Evolutionary conservation across 2,797 vertebrate genomes (phyloP).

Genomic region (Hapalemur alaotrensis): DNA sequence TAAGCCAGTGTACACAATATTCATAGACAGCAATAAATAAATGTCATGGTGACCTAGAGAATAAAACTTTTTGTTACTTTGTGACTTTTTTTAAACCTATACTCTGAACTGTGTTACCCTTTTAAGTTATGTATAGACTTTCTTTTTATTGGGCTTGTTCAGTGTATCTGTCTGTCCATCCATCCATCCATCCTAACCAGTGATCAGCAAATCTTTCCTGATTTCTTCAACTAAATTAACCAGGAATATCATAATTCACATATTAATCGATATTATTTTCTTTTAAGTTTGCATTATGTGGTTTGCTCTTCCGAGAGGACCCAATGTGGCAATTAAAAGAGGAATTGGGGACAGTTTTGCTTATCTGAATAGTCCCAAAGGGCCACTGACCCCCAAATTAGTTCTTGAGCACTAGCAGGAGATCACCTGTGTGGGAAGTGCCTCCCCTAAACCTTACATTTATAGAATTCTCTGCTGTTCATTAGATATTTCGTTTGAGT

Average conservation of each 20-base stretch:
- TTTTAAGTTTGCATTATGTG: background rate
- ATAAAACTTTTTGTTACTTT: background rate
- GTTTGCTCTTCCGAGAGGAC: background rate
- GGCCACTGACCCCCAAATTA: too few species aligned
- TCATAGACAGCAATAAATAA: background rate
- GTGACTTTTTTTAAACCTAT: background rate
- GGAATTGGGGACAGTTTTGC: background rate
- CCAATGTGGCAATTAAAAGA: background rate
- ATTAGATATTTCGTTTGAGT: rapidly evolving
- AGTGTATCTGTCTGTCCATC: background rate
- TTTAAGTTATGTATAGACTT: background rate
- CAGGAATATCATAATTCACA: background rate
- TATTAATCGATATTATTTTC: background rate
- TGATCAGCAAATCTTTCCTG: background rate
- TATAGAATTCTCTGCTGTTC: background rate
- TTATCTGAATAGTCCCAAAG: background rate
- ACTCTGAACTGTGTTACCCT: background rate
- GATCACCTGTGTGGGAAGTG: too few species aligned
- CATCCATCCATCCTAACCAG: background rate
- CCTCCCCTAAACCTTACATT: rapidly evolving
- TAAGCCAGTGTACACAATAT: background rate
- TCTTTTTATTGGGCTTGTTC: background rate
- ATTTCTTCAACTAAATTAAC: background rate
- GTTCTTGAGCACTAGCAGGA: background rate
- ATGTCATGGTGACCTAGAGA: background rate